A percentile compares a stretch with the other conserved stretches of the same genome.
Conservation (phyloP, 2,113 vertebrate species). For the Galeopterus variegatus region DNA sequence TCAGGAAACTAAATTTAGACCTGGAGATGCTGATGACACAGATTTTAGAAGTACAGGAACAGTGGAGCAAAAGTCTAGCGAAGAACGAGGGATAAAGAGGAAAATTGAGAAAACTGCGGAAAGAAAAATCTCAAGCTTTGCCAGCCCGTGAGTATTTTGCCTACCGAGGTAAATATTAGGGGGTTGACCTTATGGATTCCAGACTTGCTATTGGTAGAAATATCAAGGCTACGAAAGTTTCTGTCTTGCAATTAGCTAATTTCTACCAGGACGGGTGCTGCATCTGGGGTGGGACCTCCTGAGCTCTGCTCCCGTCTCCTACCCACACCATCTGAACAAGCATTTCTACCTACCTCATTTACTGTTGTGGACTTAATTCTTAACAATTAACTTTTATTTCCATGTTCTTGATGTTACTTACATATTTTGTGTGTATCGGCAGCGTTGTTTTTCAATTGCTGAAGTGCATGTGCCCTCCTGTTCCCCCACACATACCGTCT, state of each 20-base stretch:
- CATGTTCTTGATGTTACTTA: not conserved
- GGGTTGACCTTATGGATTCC: fast-evolving
- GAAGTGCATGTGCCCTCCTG: fast-evolving
- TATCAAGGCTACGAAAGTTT: too few species aligned
- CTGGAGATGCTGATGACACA: conserved; percentile 81
- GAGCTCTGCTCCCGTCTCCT: too few species aligned
- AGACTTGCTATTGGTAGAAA: not conserved
- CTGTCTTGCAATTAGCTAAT: not conserved
- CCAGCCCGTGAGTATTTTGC: conserved; percentile 95
- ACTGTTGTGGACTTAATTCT: not conserved
- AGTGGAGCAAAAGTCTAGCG: conserved; percentile 87
- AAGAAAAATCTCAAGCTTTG: conserved; percentile 99
- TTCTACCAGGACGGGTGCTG: not conserved
- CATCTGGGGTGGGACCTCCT: not conserved
- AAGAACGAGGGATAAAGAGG: conserved; percentile 93
- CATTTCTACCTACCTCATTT: not conserved
- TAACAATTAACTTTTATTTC: too few species aligned
- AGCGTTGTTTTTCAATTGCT: not conserved
- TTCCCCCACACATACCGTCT: not conserved
- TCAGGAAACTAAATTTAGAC: conserved; percentile 78
- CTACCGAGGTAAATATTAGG: not conserved
- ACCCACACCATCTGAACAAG: not conserved
- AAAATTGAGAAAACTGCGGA: conserved; percentile 93
- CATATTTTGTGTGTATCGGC: not conserved
- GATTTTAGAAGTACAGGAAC: conserved; percentile 88